These are phyloP conservation scores for Paraescarpia echinospica DNA, from an alignment of 1,140 invertebrate species.

Conservation along the genomic window DNA sequence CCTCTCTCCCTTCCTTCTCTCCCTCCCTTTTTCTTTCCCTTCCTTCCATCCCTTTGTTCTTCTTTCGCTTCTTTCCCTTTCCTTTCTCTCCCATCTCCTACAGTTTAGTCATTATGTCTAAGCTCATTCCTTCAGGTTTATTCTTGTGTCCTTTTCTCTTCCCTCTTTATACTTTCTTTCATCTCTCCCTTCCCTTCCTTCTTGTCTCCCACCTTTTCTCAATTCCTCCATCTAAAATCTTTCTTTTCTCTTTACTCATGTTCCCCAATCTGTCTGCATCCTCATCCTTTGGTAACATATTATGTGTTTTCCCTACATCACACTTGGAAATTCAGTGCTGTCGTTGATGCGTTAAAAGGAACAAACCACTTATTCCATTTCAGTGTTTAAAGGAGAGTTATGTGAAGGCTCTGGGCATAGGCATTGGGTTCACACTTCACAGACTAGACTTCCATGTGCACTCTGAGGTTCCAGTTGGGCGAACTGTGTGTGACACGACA, in stretches of 20 bases:
- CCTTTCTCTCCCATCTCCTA: neutral
- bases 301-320: neutral
- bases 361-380: conserved; percentile 29
- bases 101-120: no score
- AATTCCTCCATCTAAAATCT: neutral
- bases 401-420: conserved; percentile 85
- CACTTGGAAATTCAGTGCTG: neutral
- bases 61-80: neutral
- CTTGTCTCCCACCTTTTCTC: neutral
- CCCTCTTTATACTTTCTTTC: neutral
- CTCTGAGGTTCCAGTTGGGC: conserved; percentile 57
- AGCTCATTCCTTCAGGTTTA: no score
- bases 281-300: no score
- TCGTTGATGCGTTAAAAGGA: neutral
- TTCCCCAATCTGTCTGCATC: no score
- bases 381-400: conserved; percentile 91
- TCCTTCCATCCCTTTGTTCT: neutral
- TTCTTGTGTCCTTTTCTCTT: no score
- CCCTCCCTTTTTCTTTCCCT: neutral
- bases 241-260: neutral
- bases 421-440: conserved; percentile 76
- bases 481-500: conserved; percentile 68
- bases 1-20: neutral
- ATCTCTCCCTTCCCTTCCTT: neutral
- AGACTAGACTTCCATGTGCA: conserved; percentile 75